These are phyloP conservation scores for Macroteleia sp. DNA, from an alignment of 2,888 invertebrate species.

Conservation along the genomic window DNA sequence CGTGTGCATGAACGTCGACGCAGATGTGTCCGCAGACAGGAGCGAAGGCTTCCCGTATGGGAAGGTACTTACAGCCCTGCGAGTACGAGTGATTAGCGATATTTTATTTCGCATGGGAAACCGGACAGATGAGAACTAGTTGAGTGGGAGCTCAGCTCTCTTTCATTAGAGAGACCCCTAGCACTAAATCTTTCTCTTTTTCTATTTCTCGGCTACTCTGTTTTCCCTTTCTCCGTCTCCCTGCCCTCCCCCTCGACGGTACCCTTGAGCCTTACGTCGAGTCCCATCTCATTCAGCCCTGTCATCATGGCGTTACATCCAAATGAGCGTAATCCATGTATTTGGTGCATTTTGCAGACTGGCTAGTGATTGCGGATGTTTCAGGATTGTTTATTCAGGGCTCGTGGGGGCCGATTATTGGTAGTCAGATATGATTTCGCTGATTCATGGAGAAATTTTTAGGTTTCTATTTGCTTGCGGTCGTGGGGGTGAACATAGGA, in stretches of 20 bases:
- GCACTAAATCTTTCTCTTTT: slow-evolving; percentile 67
- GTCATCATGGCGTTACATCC: slow-evolving; percentile 78
- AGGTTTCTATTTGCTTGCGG: slow-evolving; percentile 22
- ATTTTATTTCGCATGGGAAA: slow-evolving; percentile 84
- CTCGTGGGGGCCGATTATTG: slow-evolving; percentile 31
- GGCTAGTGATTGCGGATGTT: slow-evolving; percentile 19
- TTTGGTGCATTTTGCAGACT: slow-evolving; percentile 34
- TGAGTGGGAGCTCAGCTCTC: slow-evolving; percentile 83
- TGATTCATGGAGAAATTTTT: slow-evolving; percentile 45
- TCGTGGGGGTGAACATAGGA: slow-evolving; percentile 11
- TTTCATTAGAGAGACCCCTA: slow-evolving; percentile 78
- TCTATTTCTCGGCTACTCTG: slow-evolving; percentile 61
- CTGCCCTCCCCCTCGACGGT: slow-evolving; percentile 40
- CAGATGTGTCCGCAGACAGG: slow-evolving; percentile 62
- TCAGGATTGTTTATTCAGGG: slow-evolving; percentile 39
- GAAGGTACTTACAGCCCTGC: slow-evolving; percentile 77
- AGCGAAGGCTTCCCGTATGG: slow-evolving; percentile 60
- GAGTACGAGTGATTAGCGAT: slow-evolving; percentile 83
- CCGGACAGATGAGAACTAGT: slow-evolving; percentile 83
- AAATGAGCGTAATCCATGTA: slow-evolving; percentile 65
- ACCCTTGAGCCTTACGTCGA: slow-evolving; percentile 58
- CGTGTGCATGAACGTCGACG: slow-evolving; percentile 34
- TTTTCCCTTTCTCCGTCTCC: slow-evolving; percentile 59
- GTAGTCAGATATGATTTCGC: slow-evolving; percentile 18
- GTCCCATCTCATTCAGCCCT: slow-evolving; percentile 61